phyloP scores from a whole-genome alignment of 2,113 vertebrate species.

The Aldabrachelys gigantea region DNA sequence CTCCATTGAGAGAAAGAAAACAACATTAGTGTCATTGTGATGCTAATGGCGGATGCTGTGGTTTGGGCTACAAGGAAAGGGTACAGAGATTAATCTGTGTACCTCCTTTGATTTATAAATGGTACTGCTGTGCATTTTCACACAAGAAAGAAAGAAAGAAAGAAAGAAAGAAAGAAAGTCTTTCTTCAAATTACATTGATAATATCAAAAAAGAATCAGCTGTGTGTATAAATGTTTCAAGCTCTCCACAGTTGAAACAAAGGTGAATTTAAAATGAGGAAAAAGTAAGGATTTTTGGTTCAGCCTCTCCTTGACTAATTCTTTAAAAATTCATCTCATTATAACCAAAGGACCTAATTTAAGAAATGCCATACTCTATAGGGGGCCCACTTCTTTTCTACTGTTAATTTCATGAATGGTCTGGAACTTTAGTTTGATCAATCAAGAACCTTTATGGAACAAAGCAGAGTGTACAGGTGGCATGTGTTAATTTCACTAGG shows the following conservation, averaged over 20 bases:
- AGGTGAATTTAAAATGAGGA: slow-evolving; percentile 49
- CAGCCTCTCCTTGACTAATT: slow-evolving; percentile 57
- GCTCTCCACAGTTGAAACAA: slow-evolving; percentile 46
- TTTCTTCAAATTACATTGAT: slow-evolving; percentile 38
- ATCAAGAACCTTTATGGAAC: slow-evolving; percentile 15
- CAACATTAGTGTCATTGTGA: slow-evolving; percentile 51
- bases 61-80: slow-evolving; percentile 1
- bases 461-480: slow-evolving; percentile 49
- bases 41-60: slow-evolving; percentile 51
- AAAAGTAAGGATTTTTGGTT: slow-evolving; percentile 49
- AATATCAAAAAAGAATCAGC: slow-evolving; percentile 48
- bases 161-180: background rate
- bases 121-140: slow-evolving; percentile 32
- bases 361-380: slow-evolving; percentile 34
- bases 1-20: slow-evolving; percentile 36
- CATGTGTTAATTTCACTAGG: slow-evolving; percentile 20
- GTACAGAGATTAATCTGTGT: background rate
- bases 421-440: slow-evolving; percentile 43
- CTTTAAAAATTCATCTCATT: slow-evolving; percentile 64
- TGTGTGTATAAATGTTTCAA: slow-evolving; percentile 40
- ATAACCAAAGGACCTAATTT: slow-evolving; percentile 59
- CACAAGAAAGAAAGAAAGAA: slow-evolving; percentile 44
- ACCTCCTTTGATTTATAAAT: slow-evolving; percentile 27
- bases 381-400: slow-evolving; percentile 34
- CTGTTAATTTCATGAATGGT: slow-evolving; percentile 47